Percentiles rank a stretch among this genome's conserved stretches.
These are phyloP conservation scores for Bombus pyrosoma DNA, from an alignment of 1,140 invertebrate species.

Conservation along the genomic window DNA sequence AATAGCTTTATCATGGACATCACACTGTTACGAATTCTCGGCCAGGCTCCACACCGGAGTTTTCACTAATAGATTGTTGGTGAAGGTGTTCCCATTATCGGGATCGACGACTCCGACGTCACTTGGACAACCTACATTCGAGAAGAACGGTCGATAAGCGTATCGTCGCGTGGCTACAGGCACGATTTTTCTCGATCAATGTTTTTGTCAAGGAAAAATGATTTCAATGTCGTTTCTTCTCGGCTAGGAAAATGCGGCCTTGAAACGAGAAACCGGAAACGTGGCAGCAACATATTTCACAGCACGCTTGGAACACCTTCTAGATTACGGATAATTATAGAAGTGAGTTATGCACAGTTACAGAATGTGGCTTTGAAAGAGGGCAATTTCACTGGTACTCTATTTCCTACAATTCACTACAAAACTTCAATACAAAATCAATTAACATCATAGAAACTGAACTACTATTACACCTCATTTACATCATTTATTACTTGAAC, in stretches of 20 bases:
- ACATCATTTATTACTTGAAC: not conserved
- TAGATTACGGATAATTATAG: not conserved
- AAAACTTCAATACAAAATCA: not conserved
- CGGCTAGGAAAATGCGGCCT: not conserved
- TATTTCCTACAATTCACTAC: not conserved
- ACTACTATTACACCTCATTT: no score
- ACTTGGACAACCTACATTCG: conserved; percentile 30
- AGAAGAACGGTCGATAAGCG: conserved; percentile 20
- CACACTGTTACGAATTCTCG: conserved; percentile 16
- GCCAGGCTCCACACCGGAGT: conserved; percentile 1
- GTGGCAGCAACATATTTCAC: no score
- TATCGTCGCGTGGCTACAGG: not conserved
- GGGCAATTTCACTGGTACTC: not conserved
- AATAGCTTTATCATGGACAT: not conserved
- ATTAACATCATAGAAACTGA: not conserved
- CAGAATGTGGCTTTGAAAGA: not conserved
- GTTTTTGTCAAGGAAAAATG: not conserved
- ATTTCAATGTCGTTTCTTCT: not conserved
- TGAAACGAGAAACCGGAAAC: not conserved
- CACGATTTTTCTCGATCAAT: not conserved
- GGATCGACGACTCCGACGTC: not conserved
- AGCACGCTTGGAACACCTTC: not conserved
- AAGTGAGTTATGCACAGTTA: not conserved
- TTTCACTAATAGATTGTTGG: conserved; percentile 55
- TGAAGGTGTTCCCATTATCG: conserved; percentile 63